Percentiles rank a stretch among this genome's conserved stretches.
These are phyloP conservation scores for Sander lucioperca DNA, from an alignment of 2,113 vertebrate genomes.

Conservation along the genomic window DNA sequence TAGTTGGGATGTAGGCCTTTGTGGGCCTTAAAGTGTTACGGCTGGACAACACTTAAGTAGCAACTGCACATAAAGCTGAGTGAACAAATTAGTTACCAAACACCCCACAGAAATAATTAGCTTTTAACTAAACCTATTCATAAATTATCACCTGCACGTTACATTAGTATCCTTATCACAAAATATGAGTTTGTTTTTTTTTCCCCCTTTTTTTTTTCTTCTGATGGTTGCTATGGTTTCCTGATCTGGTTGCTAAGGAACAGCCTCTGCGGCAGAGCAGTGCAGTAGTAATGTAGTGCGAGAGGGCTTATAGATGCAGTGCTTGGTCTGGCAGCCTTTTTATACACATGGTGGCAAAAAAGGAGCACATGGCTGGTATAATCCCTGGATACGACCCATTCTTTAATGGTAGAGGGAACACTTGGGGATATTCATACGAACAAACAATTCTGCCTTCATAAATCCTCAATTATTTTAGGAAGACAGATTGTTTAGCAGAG, in stretches of 20 bases:
- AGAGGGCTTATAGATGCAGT: conserved; percentile 59
- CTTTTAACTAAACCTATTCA: conserved; percentile 31
- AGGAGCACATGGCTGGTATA: conserved; percentile 57
- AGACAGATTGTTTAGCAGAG: conserved; percentile 15
- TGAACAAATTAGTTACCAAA: background rate
- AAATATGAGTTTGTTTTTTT: conserved; percentile 67
- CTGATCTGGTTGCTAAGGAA: conserved; percentile 93
- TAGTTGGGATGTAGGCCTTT: background rate
- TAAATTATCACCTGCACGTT: conserved; percentile 21
- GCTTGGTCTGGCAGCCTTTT: conserved; percentile 67
- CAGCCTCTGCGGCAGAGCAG: conserved; percentile 87
- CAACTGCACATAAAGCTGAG: background rate
- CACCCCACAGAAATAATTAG: background rate
- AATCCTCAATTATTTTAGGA: conserved; percentile 39
- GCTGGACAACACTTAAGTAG: background rate
- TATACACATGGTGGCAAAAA: conserved; percentile 41
- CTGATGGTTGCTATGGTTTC: conserved; percentile 88
- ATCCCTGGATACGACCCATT: conserved; percentile 21
- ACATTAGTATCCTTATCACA: conserved; percentile 80
- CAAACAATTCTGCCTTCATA: conserved; percentile 41
- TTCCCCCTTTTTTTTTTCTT: conserved; percentile 63
- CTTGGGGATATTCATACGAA: conserved; percentile 18
- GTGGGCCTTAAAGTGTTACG: background rate
- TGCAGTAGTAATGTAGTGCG: conserved; percentile 81
- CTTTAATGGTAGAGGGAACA: conserved; percentile 11